Percentiles rank a stretch among this genome's conserved stretches.
Conservation (phyloP, 2,797 vertebrate species). For the Brachyalestes nurse region DNA sequence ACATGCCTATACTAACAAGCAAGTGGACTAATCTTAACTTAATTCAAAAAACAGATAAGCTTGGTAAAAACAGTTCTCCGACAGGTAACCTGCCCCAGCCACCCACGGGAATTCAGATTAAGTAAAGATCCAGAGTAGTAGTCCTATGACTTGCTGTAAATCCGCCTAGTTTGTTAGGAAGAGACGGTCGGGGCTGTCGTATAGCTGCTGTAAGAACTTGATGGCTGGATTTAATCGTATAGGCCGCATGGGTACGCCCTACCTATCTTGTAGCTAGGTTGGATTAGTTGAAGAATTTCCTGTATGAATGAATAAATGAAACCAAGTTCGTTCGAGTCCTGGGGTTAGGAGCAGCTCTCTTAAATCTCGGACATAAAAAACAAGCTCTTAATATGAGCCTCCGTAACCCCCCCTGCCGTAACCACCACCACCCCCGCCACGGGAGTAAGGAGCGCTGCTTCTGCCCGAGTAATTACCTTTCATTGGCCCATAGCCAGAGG, state of each 20-base stretch:
- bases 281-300: conserved; percentile 48
- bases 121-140: conserved; percentile 60
- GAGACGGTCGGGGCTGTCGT: conserved; percentile 38
- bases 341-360: conserved; percentile 59
- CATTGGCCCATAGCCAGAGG: conserved; percentile 93
- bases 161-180: conserved; percentile 56
- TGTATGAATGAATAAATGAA: conserved; percentile 50
- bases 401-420: conserved; percentile 89
- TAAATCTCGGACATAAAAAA: conserved; percentile 37
- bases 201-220: conserved; percentile 53
- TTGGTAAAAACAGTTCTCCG: conserved; percentile 36
- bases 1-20: conserved; percentile 64
- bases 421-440: conserved; percentile 75
- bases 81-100: conserved; percentile 48
- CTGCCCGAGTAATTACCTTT: conserved; percentile 83
- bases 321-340: conserved; percentile 63
- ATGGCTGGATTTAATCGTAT: conserved; percentile 47
- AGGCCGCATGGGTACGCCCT: conserved; percentile 55
- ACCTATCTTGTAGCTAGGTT: conserved; percentile 54
- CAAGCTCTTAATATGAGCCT: conserved; percentile 75
- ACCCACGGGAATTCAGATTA: conserved; percentile 48
- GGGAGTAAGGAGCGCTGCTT: conserved; percentile 89
- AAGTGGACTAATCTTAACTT: conserved; percentile 62
- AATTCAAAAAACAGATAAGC: conserved; percentile 52
- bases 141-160: conserved; percentile 58